phyloP scores from a whole-genome alignment of 1,140 invertebrate genomes.

The Drosophila seguyi region DNA sequence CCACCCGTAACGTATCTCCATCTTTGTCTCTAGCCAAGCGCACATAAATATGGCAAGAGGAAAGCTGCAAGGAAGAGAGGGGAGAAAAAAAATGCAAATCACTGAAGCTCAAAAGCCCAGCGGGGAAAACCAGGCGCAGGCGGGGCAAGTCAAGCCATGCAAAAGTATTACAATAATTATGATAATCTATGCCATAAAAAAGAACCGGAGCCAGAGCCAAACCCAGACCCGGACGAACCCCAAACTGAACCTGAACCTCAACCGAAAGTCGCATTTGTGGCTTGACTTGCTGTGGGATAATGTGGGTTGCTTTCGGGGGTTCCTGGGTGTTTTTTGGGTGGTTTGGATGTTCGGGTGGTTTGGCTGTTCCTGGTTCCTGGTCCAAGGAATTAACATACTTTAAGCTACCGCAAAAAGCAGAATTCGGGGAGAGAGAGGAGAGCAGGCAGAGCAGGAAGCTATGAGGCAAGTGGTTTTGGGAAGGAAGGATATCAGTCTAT shows the following conservation, averaged over 20 bases:
- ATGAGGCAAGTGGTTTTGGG: slow-evolving; percentile 17
- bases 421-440: neutral
- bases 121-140: slow-evolving; percentile 4
- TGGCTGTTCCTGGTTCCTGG: neutral
- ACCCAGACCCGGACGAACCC: slow-evolving; percentile 25
- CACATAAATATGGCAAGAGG: slow-evolving; percentile 66
- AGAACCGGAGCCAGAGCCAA: slow-evolving; percentile 15
- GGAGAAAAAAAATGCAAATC: slow-evolving; percentile 70
- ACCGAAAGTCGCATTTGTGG: slow-evolving; percentile 69
- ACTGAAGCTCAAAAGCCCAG: slow-evolving; percentile 80
- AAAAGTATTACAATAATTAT: slow-evolving; percentile 85
- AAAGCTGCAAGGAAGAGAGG: neutral
- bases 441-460: neutral
- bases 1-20: slow-evolving; percentile 49
- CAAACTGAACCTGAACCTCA: slow-evolving; percentile 39
- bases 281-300: slow-evolving; percentile 36
- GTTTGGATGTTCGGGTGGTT: neutral
- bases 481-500: slow-evolving; percentile 35
- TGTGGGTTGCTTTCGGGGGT: slow-evolving; percentile 24
- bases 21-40: slow-evolving; percentile 58
- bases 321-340: neutral
- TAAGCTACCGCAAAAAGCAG: slow-evolving; percentile 75
- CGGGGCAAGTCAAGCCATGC: slow-evolving; percentile 71
- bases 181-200: slow-evolving; percentile 84
- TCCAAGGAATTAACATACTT: slow-evolving; percentile 76